These are phyloP conservation scores for Dynastes tityus DNA, from an alignment of 2,888 invertebrate genomes.

Conservation along the genomic window DNA sequence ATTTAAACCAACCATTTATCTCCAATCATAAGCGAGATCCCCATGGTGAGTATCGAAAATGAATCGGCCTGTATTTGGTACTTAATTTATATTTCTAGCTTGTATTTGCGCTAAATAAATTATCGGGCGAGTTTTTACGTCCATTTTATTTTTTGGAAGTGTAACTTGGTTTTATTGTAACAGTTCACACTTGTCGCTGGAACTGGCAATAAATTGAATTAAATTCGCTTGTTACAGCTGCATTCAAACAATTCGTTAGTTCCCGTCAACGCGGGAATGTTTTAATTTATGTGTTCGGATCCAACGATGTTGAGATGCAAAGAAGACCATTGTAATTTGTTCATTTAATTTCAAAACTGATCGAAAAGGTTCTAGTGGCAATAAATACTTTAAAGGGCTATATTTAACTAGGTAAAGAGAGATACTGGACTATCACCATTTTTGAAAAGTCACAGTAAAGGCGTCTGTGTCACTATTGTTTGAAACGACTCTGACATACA, in stretches of 20 bases:
- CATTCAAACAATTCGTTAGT: not conserved
- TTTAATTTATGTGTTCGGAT: not conserved
- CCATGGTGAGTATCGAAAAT: too few species aligned
- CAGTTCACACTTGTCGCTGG: not conserved
- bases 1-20: too few species aligned
- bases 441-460: too few species aligned
- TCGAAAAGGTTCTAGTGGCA: too few species aligned
- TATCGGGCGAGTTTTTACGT: not conserved
- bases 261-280: constrained; percentile 2
- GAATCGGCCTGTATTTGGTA: too few species aligned
- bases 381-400: too few species aligned
- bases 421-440: too few species aligned
- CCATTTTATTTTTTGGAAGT: not conserved
- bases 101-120: not conserved
- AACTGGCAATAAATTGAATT: not conserved
- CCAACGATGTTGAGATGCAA: not conserved
- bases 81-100: too few species aligned
- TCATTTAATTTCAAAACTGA: not conserved
- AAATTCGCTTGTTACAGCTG: not conserved
- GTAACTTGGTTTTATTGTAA: not conserved
- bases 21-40: too few species aligned
- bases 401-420: too few species aligned
- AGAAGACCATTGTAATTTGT: not conserved
- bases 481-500: too few species aligned
- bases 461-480: too few species aligned